These are phyloP conservation scores for Eolophus roseicapilla DNA, from an alignment of 2,113 vertebrate genomes.

Conservation along the genomic window DNA sequence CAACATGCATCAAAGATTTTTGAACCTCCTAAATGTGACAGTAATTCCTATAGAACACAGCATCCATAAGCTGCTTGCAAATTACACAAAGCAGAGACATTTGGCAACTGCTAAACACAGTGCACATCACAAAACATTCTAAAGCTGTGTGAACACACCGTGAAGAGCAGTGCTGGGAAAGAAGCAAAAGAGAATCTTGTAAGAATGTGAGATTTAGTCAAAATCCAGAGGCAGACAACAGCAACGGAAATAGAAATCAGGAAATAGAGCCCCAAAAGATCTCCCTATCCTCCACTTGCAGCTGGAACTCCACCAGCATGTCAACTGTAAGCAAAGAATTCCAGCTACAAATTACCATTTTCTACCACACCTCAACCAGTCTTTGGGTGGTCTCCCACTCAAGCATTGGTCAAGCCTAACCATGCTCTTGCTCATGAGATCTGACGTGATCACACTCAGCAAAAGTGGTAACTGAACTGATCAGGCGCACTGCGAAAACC, in stretches of 20 bases:
- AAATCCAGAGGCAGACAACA: neutral
- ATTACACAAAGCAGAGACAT: neutral
- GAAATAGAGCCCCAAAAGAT: neutral
- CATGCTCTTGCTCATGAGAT: neutral
- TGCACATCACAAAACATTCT: rapidly evolving
- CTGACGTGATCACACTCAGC: neutral
- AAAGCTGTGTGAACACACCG: neutral
- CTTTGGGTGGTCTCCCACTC: neutral
- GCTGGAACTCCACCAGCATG: neutral
- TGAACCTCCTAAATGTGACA: neutral
- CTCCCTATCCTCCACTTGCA: neutral
- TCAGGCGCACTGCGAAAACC: rapidly evolving
- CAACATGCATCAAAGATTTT: neutral
- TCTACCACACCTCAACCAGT: neutral
- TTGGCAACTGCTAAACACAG: neutral
- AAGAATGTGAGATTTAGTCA: neutral
- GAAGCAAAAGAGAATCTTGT: neutral
- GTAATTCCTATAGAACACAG: neutral
- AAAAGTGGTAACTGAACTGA: neutral
- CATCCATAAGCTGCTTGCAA: neutral
- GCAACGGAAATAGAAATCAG: neutral
- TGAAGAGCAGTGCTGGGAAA: neutral
- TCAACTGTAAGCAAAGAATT: neutral
- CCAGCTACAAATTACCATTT: neutral
- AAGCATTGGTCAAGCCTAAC: rapidly evolving